Conservation (phyloP, 1,140 invertebrate species). For the Aphelinus atriplicis region DNA sequence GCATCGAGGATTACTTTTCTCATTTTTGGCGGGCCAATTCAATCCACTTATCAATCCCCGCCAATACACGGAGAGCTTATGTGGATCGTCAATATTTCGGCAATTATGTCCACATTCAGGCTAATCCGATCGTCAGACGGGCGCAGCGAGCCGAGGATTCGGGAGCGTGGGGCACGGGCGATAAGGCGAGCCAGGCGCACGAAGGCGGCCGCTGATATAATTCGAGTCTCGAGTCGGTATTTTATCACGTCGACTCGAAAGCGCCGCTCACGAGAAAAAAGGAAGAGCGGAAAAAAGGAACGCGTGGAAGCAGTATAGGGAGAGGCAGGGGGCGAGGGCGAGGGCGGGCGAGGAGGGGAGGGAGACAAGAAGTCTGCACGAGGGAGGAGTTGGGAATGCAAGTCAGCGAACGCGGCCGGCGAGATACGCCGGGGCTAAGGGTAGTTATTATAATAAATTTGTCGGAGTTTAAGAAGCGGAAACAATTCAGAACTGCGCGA, state of each 20-base stretch:
- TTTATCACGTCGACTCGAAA: slow-evolving; percentile 12
- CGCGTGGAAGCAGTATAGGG: slow-evolving; percentile 20
- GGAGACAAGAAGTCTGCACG: slow-evolving; percentile 42
- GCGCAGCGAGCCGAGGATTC: no score
- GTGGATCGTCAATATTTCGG: no score
- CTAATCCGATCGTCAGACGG: no score
- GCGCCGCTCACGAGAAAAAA: neutral
- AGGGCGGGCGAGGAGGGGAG: slow-evolving; percentile 34
- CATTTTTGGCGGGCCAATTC: no score
- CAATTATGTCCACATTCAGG: no score
- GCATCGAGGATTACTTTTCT: no score
- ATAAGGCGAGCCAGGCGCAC: slow-evolving; percentile 28
- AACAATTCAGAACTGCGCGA: slow-evolving; percentile 65
- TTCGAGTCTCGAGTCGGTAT: slow-evolving; percentile 26
- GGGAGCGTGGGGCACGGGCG: slow-evolving; percentile 36
- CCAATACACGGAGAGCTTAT: no score
- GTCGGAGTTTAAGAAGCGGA: slow-evolving; percentile 66
- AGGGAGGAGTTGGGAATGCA: slow-evolving; percentile 44
- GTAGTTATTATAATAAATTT: slow-evolving; percentile 68
- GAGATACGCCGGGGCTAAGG: slow-evolving; percentile 57
- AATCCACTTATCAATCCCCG: no score
- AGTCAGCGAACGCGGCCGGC: slow-evolving; percentile 41
- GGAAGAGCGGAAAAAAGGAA: slow-evolving; percentile 13
- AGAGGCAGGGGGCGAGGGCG: slow-evolving; percentile 33
- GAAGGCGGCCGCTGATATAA: slow-evolving; percentile 42